phyloP scores from a whole-genome alignment of 1,140 invertebrate species.

The Listronotus oregonensis region DNA sequence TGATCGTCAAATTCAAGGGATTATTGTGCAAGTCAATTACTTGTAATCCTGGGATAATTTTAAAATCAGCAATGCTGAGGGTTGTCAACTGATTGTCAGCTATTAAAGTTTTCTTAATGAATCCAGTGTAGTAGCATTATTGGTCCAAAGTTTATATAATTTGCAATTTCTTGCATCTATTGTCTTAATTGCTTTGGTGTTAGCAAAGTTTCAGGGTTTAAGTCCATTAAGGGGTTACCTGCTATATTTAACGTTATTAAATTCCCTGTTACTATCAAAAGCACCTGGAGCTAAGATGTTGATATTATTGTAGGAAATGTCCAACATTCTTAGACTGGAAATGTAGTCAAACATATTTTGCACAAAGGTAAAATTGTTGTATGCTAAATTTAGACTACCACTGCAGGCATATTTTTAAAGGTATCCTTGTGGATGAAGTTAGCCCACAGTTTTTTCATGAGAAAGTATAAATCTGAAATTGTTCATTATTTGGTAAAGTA shows the following conservation, averaged over 20 bases:
- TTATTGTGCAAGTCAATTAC: constrained; percentile 68
- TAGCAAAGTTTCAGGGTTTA: constrained; percentile 70
- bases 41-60: constrained; percentile 64
- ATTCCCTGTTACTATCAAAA: constrained; percentile 65
- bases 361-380: constrained; percentile 42
- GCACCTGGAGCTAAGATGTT: constrained; percentile 59
- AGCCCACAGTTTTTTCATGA: constrained; percentile 50
- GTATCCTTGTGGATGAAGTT: constrained; percentile 22
- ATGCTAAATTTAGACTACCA: constrained; percentile 40
- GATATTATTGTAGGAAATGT: constrained; percentile 46
- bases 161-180: constrained; percentile 70
- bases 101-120: constrained; percentile 61
- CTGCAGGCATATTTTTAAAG: constrained; percentile 43
- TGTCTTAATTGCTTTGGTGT: constrained; percentile 60
- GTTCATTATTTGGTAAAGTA: constrained; percentile 27
- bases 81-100: constrained; percentile 64
- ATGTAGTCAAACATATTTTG: constrained; percentile 42
- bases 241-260: constrained; percentile 70
- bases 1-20: constrained; percentile 65
- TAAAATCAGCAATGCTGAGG: constrained; percentile 62
- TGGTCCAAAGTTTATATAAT: constrained; percentile 66
- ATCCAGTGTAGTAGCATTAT: constrained; percentile 59
- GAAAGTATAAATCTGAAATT: constrained; percentile 44
- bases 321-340: constrained; percentile 39
- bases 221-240: constrained; percentile 68